Conservation (phyloP, 2,888 invertebrate genomes). For the Dasysyrphus tricinctus region DNA sequence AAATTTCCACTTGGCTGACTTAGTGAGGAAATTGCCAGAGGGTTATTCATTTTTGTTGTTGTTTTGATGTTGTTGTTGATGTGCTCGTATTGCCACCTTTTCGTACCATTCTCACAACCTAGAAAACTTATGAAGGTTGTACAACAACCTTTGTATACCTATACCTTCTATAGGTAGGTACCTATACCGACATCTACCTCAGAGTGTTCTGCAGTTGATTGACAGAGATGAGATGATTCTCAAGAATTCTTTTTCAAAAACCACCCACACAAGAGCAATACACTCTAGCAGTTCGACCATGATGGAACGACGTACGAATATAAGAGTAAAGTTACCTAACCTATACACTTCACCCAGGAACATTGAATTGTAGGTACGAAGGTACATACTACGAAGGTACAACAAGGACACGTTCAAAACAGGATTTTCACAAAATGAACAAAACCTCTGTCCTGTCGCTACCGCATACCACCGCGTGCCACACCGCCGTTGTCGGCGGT, state of each 20-base stretch:
- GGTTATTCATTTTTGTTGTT: slow-evolving; percentile 33
- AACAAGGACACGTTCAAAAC: slow-evolving; percentile 49
- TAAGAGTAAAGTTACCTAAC: slow-evolving; percentile 6
- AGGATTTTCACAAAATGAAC: slow-evolving; percentile 51
- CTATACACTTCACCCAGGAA: slow-evolving; percentile 6
- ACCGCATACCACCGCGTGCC: neutral
- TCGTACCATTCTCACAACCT: neutral
- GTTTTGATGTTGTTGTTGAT: slow-evolving; percentile 17
- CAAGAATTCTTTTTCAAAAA: slow-evolving; percentile 36
- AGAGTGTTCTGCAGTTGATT: slow-evolving; percentile 51
- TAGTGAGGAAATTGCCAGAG: slow-evolving; percentile 66
- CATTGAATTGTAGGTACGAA: slow-evolving; percentile 16
- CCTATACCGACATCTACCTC: neutral
- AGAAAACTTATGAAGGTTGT: slow-evolving; percentile 12
- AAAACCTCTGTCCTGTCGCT: slow-evolving; percentile 31
- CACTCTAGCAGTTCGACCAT: slow-evolving; percentile 6
- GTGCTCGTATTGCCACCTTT: slow-evolving; percentile 14
- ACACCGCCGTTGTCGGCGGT: neutral
- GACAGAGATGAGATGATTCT: slow-evolving; percentile 63
- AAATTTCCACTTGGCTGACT: slow-evolving; percentile 71
- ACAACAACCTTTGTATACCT: neutral
- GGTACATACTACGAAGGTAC: neutral
- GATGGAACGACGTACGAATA: neutral
- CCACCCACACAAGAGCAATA: neutral
- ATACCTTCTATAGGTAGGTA: neutral